Percentiles rank a stretch among this genome's conserved stretches.
Conservation (phyloP, 2,113 vertebrate species). For the Xiphophorus maculatus region DNA sequence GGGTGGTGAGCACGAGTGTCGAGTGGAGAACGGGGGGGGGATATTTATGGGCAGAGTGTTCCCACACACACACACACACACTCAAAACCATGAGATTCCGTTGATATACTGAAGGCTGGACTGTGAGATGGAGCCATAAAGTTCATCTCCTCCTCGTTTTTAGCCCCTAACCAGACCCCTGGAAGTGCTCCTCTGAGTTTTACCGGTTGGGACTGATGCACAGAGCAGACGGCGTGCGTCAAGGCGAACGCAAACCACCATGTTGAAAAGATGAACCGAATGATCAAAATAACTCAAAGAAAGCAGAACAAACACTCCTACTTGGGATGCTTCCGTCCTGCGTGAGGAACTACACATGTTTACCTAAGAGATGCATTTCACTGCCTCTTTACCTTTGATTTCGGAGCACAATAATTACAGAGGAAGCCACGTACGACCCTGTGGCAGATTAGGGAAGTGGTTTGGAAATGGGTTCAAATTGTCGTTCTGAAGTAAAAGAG, state of each 20-base stretch:
- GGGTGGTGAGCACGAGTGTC: constrained; percentile 33
- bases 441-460: constrained; percentile 93
- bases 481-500: constrained; percentile 90
- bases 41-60: constrained; percentile 80
- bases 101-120: constrained; percentile 79
- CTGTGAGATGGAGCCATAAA: constrained; percentile 68
- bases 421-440: constrained; percentile 84
- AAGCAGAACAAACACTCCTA: neutral
- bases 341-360: constrained; percentile 80
- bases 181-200: constrained; percentile 75
- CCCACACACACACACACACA: constrained; percentile 67
- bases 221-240: constrained; percentile 55
- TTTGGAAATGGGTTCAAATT: constrained; percentile 94
- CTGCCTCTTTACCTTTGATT: constrained; percentile 88
- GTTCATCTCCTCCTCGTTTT: constrained; percentile 80
- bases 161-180: constrained; percentile 66
- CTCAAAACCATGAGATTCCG: constrained; percentile 70
- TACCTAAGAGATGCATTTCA: constrained; percentile 76
- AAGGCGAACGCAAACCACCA: constrained; percentile 50
- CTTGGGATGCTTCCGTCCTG: constrained; percentile 18
- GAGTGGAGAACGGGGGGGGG: constrained; percentile 18
- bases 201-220: constrained; percentile 65
- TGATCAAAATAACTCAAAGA: constrained; percentile 28
- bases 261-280: constrained; percentile 43
- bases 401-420: constrained; percentile 75